These are phyloP conservation scores for Pangasius krempfi DNA, from an alignment of 2,797 vertebrate genomes.

Conservation along the genomic window DNA sequence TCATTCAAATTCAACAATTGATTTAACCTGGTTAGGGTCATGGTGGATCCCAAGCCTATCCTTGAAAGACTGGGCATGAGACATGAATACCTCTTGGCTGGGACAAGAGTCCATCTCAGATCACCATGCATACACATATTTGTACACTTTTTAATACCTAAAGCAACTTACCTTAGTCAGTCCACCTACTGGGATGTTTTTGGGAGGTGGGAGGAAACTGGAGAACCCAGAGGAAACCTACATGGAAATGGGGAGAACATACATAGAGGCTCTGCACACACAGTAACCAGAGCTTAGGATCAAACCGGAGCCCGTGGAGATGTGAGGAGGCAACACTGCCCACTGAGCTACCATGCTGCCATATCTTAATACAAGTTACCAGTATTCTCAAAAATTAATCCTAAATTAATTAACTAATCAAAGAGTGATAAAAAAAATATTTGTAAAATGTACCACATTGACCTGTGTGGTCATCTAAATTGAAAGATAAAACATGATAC, in stretches of 20 bases:
- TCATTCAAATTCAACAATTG: neutral
- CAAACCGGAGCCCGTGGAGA: neutral
- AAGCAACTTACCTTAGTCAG: neutral
- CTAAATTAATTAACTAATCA: neutral
- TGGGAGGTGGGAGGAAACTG: neutral
- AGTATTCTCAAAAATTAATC: neutral
- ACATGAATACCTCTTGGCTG: neutral
- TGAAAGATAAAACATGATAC: neutral
- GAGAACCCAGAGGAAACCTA: neutral
- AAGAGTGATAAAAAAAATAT: neutral
- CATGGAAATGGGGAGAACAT: neutral
- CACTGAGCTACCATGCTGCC: neutral
- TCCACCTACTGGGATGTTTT: neutral
- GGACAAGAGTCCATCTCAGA: neutral
- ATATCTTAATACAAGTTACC: neutral
- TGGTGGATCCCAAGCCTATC: neutral
- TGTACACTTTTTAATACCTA: neutral
- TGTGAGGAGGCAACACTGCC: neutral
- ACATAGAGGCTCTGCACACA: no score
- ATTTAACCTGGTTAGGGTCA: neutral
- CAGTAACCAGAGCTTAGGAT: neutral
- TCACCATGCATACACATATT: neutral
- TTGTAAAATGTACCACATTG: neutral
- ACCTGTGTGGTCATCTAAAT: neutral
- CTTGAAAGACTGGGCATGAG: neutral